A percentile compares a stretch with the other conserved stretches of the same genome.
These are phyloP conservation scores for Harpalus rufipes DNA, from an alignment of 2,888 invertebrate species.

Conservation along the genomic window DNA sequence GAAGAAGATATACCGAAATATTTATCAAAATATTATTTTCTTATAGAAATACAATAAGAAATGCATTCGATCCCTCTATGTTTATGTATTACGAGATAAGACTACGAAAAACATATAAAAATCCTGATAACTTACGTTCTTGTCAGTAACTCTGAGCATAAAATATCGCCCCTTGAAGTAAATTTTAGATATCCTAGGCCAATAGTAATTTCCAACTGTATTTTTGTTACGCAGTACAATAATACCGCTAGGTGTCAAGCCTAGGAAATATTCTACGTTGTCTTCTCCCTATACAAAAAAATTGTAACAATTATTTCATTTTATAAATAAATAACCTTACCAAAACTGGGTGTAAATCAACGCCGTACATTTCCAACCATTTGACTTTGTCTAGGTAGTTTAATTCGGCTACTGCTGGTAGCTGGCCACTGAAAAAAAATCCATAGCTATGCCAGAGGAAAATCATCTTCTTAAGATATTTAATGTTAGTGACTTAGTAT, in stretches of 20 bases:
- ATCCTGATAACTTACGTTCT: slow-evolving; percentile 85
- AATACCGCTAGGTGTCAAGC: slow-evolving; percentile 96
- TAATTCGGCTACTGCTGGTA: slow-evolving; percentile 95
- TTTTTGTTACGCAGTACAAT: slow-evolving; percentile 96
- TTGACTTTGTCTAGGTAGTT: slow-evolving; percentile 98
- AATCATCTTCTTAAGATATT: too few species aligned
- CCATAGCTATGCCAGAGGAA: too few species aligned
- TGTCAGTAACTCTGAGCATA: slow-evolving; percentile 96
- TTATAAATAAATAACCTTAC: slow-evolving; percentile 77
- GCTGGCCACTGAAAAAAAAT: slow-evolving; percentile 84
- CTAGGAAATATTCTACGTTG: slow-evolving; percentile 97
- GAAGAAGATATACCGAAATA: neutral
- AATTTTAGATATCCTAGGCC: slow-evolving; percentile 98
- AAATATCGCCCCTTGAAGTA: slow-evolving; percentile 98
- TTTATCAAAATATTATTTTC: neutral
- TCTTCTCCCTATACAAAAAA: slow-evolving; percentile 89
- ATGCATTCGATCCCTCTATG: neutral
- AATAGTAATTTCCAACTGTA: slow-evolving; percentile 98
- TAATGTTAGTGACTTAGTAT: too few species aligned
- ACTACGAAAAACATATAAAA: slow-evolving; percentile 12
- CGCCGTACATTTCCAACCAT: slow-evolving; percentile 99
- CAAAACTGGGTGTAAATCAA: slow-evolving; percentile 97
- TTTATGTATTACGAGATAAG: neutral
- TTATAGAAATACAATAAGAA: neutral
- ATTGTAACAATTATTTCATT: slow-evolving; percentile 48